A percentile compares a stretch with the other conserved stretches of the same genome.
Evolutionary conservation across 2,113 vertebrate species (phyloP).

Genomic region (Chaenocephalus aceratus): DNA sequence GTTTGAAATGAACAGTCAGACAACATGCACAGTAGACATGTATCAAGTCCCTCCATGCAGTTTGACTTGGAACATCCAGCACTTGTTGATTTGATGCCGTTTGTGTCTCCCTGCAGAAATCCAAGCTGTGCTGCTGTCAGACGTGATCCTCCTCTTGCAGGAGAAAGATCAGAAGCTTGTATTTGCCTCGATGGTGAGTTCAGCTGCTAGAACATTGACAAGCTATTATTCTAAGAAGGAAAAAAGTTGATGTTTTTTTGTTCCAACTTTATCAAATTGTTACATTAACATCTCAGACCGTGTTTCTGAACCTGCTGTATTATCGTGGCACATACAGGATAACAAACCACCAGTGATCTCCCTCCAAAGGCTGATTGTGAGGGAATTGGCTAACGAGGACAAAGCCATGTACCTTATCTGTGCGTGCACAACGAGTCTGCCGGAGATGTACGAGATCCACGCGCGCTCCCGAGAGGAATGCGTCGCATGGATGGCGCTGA

Average conservation of each 20-base stretch:
- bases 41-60: not conserved
- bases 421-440: conserved; percentile 82
- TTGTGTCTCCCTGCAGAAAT: conserved; percentile 83
- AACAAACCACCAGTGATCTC: conserved; percentile 90
- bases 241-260: too few species aligned
- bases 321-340: conserved; percentile 84
- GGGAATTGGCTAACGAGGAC: conserved; percentile 93
- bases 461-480: conserved; percentile 89
- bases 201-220: not conserved
- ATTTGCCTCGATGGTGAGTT: conserved; percentile 91
- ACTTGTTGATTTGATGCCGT: conserved; percentile 1
- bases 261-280: too few species aligned
- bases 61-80: not conserved
- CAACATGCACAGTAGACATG: not conserved
- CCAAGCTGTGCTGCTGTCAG: conserved; percentile 90
- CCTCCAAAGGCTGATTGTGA: conserved; percentile 91
- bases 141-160: conserved; percentile 92
- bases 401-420: conserved; percentile 95
- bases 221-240: not conserved
- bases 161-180: conserved; percentile 95
- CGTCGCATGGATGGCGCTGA: conserved; percentile 86
- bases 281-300: not conserved
- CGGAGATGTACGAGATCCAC: conserved; percentile 95
- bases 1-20: not conserved
- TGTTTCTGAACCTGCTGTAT: not conserved